A percentile compares a stretch with the other conserved stretches of the same genome.
phyloP scores from a whole-genome alignment of 2,888 invertebrate species.

The Rhaphigaster nebulosa region DNA sequence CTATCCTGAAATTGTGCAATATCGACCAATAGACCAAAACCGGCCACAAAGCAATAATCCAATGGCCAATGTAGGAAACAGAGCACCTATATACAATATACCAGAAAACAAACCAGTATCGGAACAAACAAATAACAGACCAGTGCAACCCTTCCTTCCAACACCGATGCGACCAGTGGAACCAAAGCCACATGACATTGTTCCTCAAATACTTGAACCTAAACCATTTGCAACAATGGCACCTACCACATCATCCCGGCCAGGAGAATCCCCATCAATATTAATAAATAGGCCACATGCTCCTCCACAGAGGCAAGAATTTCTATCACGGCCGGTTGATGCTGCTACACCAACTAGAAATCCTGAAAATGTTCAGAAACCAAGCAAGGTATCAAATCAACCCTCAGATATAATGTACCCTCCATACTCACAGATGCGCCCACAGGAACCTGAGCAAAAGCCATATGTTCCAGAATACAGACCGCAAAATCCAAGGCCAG shows the following conservation, averaged over 20 bases:
- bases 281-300: conserved; percentile 61
- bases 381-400: conserved; percentile 8
- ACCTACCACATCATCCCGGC: conserved; percentile 16
- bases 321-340: conserved; percentile 12
- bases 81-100: conserved; percentile 5
- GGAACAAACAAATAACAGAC: background rate
- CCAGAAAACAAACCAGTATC: background rate
- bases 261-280: background rate
- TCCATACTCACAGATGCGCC: conserved; percentile 37
- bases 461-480: conserved; percentile 50
- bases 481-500: conserved; percentile 49
- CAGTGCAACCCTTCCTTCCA: background rate
- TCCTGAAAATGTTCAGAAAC: conserved; percentile 11
- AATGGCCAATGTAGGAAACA: background rate
- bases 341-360: background rate
- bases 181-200: conserved; percentile 7
- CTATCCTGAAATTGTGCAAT: conserved; percentile 10
- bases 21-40: conserved; percentile 47
- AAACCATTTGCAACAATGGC: conserved; percentile 43
- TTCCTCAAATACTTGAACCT: conserved; percentile 45
- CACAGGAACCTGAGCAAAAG: conserved; percentile 50
- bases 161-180: conserved; percentile 43
- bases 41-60: conserved; percentile 43
- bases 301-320: conserved; percentile 60
- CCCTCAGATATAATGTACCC: conserved; percentile 42